Evolutionary conservation across 2,797 vertebrate species (phyloP), one percentile per base, ranked within the genome.

Genomic region (Malurus leucopterus): DNA sequence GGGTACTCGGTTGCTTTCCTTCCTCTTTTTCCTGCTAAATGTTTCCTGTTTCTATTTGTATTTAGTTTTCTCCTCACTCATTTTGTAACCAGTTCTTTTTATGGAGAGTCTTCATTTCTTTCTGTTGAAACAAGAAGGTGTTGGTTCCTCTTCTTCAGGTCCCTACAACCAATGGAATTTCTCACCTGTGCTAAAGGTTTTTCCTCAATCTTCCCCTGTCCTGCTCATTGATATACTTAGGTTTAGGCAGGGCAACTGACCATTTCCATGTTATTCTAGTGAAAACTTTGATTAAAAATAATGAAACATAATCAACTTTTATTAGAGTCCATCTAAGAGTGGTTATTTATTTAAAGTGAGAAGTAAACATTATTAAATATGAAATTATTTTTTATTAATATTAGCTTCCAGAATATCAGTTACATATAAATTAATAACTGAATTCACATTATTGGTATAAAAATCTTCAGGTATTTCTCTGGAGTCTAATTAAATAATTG

Each of bases 331-430:
- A 63, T 78, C 58, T 68, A 81, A 77, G 72, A 55, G 83, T 19
- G 64, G 53, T 51, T n/a, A 68, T 88, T 93, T 92, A 84, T 88
- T 92, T 96, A 76, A 93, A 94, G 32, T 71, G 50, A 47, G n/a
- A 88, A 77, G 27, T 90, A 94, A 93, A 80, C 64, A 57, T 38
- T 8, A 83, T 80, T 86, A 64, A 72, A 44, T 85, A 78, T 84
- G 9, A 84, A 88, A 87, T 94, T 44, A 69, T 88, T 93, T 87
- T 34, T 69, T 94, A 36, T 11, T 36, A 86, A 96, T 95, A 93
- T 90, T 80, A 83, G 17, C 63, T 92, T 95, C n/a, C 62, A 72
- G 26, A 18, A 23, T 67, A 84, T 89, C n/a, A 81, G 26, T 83
- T 43, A 59, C 30, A 59, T 61, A 84, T 67, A 89, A 90, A 88